These are phyloP conservation scores for Sibirionetta formosa DNA, from an alignment of 2,797 vertebrate species.

Conservation along the genomic window DNA sequence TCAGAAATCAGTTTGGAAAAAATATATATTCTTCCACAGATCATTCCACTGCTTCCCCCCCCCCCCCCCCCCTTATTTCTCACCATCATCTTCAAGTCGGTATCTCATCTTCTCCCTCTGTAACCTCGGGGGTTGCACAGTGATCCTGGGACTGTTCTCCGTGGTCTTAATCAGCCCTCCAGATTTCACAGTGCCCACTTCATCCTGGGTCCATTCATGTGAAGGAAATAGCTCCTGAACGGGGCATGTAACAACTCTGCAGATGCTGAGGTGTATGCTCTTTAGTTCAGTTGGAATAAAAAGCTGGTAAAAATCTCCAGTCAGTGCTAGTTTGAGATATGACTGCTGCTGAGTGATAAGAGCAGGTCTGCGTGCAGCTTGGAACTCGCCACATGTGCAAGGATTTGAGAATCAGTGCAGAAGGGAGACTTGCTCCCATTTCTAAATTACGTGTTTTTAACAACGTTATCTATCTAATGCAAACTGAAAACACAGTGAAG, in stretches of 20 bases:
- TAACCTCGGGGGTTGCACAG: neutral
- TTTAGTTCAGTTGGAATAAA: neutral
- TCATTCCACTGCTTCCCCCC: neutral
- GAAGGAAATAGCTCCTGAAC: neutral
- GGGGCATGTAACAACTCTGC: neutral
- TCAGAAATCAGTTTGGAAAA: neutral
- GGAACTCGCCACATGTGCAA: neutral
- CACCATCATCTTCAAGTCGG: neutral
- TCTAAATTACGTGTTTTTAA: neutral
- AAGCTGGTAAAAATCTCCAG: neutral
- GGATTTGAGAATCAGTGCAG: neutral
- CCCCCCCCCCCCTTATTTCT: fast-evolving
- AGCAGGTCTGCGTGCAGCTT: neutral
- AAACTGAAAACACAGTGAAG: neutral
- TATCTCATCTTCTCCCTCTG: neutral
- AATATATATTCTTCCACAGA: neutral
- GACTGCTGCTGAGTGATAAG: neutral
- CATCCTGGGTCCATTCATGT: neutral
- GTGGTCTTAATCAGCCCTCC: neutral
- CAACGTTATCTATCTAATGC: neutral
- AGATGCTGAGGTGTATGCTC: neutral
- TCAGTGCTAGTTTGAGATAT: neutral
- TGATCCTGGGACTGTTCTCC: neutral
- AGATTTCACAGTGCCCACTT: neutral
- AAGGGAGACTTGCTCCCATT: neutral